Evolutionary conservation across 2,888 invertebrate genomes (phyloP).

Genomic region (Macaria notata): DNA sequence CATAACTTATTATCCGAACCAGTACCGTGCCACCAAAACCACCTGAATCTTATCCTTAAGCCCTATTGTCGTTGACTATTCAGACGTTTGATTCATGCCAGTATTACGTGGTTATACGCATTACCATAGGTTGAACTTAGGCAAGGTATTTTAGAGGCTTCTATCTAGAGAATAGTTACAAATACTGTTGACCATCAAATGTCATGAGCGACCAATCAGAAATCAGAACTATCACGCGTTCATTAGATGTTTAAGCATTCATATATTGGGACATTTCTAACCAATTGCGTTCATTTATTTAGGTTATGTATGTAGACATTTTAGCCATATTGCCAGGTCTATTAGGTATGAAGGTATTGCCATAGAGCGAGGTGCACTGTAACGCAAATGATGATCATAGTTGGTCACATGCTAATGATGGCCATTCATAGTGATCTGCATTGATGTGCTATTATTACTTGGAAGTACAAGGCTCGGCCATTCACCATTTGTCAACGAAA

Average conservation of each 20-base stretch:
- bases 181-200: no score
- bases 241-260: no score
- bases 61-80: constrained; percentile 7
- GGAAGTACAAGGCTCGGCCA: constrained; percentile 39
- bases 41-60: constrained; percentile 5
- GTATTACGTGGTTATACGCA: constrained; percentile 12
- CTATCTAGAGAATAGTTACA: no score
- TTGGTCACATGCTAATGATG: constrained; percentile 62
- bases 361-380: constrained; percentile 27
- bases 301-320: no score
- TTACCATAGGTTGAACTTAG: no score
- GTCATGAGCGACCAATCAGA: no score
- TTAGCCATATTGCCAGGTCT: no score
- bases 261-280: no score
- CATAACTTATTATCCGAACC: not conserved
- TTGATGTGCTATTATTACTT: constrained; percentile 66
- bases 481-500: constrained; percentile 28
- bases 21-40: constrained; percentile 4
- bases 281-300: no score
- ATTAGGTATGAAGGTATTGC: constrained; percentile 3
- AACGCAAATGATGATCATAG: constrained; percentile 61
- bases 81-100: constrained; percentile 16
- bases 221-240: no score
- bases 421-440: constrained; percentile 73
- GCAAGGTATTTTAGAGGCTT: no score